phyloP scores from a whole-genome alignment of 2,113 vertebrate species.

The Rafetus swinhoei region DNA sequence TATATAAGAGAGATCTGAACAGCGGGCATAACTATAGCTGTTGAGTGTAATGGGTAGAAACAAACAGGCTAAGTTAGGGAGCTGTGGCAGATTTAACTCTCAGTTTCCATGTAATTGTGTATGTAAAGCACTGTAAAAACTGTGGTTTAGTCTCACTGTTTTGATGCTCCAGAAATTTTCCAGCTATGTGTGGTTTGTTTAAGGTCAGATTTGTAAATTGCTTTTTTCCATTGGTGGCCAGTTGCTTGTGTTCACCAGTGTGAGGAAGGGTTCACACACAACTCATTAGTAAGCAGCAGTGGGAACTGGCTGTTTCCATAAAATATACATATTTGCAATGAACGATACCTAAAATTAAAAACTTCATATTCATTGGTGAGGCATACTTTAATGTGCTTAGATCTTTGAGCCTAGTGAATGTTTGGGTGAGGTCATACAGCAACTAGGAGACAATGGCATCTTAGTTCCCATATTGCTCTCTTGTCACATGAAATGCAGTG shows the following conservation, averaged over 20 bases:
- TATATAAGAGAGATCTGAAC: too few species aligned
- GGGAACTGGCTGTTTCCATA: neutral
- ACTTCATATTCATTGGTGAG: neutral
- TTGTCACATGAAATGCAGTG: rapidly evolving
- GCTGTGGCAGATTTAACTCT: neutral
- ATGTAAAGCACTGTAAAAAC: neutral
- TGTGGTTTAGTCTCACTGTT: neutral
- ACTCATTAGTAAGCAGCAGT: neutral
- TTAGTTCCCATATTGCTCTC: neutral
- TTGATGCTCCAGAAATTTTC: neutral
- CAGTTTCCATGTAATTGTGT: neutral
- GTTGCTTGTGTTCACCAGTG: neutral
- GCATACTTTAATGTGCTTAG: neutral
- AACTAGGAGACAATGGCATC: rapidly evolving
- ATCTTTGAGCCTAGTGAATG: neutral
- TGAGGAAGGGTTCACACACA: neutral
- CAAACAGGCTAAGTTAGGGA: neutral
- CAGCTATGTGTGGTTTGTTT: neutral
- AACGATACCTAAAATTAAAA: neutral
- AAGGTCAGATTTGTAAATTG: neutral
- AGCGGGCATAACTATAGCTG: neutral
- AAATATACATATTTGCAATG: neutral
- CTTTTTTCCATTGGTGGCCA: neutral
- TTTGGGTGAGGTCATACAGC: neutral
- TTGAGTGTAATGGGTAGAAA: neutral